Percentiles rank a stretch among this genome's conserved stretches.
Evolutionary conservation across 2,888 invertebrate species (phyloP).

Genomic region (Melanostoma scalare): DNA sequence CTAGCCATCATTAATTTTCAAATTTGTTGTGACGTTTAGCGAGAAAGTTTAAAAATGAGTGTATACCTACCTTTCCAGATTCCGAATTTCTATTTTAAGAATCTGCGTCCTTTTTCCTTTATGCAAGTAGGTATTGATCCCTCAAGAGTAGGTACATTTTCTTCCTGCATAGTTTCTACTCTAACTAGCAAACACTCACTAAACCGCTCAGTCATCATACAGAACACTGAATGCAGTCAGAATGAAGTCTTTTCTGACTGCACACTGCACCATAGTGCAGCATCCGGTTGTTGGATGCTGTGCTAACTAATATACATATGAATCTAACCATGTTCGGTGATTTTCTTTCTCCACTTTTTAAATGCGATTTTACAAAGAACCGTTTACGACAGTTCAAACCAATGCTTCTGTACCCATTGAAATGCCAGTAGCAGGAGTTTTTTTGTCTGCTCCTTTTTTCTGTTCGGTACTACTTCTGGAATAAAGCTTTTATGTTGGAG

Average conservation of each 20-base stretch:
- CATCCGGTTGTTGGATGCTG: constrained; percentile 18
- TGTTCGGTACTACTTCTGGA: constrained; percentile 16
- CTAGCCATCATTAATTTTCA: too few species aligned
- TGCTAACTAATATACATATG: constrained; percentile 60
- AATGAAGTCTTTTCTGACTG: constrained; percentile 50
- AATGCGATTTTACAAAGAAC: constrained; percentile 53
- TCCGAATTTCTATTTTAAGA: background rate
- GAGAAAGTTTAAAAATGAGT: too few species aligned
- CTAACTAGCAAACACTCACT: constrained; percentile 49
- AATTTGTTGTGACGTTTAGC: too few species aligned
- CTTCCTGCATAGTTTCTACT: constrained; percentile 6
- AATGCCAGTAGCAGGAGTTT: constrained; percentile 46
- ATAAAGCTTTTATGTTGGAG: constrained; percentile 27
- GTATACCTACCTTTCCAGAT: too few species aligned
- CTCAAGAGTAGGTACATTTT: constrained; percentile 19
- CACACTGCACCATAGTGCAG: constrained; percentile 32
- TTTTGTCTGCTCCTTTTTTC: background rate
- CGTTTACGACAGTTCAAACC: constrained; percentile 53
- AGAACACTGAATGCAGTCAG: constrained; percentile 51
- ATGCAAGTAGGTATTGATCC: constrained; percentile 61
- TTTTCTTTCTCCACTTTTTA: constrained; percentile 16
- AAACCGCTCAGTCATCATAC: constrained; percentile 63
- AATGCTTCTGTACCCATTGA: constrained; percentile 21
- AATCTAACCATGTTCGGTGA: constrained; percentile 15
- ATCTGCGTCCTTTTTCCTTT: constrained; percentile 51